Evolutionary conservation across 2,888 invertebrate genomes (phyloP), one percentile per base, ranked within the genome.

Genomic region (Sylvicola fuscatus): DNA sequence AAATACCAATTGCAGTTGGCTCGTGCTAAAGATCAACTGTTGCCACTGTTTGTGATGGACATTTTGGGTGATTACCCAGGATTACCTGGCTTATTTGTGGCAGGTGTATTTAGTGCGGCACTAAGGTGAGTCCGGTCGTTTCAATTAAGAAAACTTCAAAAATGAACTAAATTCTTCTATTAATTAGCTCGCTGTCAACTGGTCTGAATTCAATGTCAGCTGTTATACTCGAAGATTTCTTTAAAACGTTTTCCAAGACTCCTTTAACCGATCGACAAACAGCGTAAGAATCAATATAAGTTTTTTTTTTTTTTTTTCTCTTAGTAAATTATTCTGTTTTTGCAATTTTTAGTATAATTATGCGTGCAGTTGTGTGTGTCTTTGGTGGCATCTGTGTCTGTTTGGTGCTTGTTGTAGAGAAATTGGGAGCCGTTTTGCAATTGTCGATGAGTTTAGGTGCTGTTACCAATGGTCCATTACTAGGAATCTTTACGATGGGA

Each of bases 41-140:
- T 89, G 36, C 87, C 87, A 0, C 54, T 86, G 13, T 60, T 84
- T 36, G 86, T 89, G 11, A 84, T 87, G 80, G 79, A 87, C 44
- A 70, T 77, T n/a, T 53, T 87, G 12, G 72, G 76, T 1, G 64
- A 73, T 32, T 67, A 71, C 56, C 80, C 78, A 1, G 89, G 89
- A 2, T 58, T 92, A 43, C 78, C 86, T 0, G 90, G 90, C 3
- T 59, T 90, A 14, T 89, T 89, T 51, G 79, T 89, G 0, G 84
- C 89, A 30, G 86, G 87, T 16, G 77, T 90, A 2, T 89, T 89
- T 48, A 86, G 87, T 58, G 89, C 87, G 11, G 83, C 89, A 12
- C 62, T 90, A 15, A 89, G 82, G 75, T 73, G 50, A 31, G 6
- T 14, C 8, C n/a, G n/a, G n/a, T n/a, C n/a, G n/a, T n/a, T n/a